Conservation (phyloP, 1,140 invertebrate species). For the Oryzaephilus surinamensis region DNA sequence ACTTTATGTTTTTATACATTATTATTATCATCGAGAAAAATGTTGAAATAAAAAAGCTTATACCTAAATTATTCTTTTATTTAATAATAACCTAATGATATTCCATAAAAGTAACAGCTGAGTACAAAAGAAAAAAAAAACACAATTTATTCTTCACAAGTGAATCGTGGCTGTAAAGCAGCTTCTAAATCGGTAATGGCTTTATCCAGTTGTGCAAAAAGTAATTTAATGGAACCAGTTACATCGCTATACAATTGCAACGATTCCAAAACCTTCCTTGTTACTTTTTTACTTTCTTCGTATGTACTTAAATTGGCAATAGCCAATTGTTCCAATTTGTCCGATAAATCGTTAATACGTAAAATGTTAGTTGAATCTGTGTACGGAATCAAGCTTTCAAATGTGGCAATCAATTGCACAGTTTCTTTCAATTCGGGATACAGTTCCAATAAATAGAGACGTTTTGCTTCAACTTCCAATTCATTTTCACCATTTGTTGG, state of each 20-base stretch:
- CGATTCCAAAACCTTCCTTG: slow-evolving; percentile 25
- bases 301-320: slow-evolving; percentile 22
- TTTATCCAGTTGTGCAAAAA: slow-evolving; percentile 30
- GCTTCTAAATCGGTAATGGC: slow-evolving; percentile 26
- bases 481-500: slow-evolving; percentile 26
- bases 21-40: too few species aligned
- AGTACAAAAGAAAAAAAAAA: too few species aligned
- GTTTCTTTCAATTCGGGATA: slow-evolving; percentile 30
- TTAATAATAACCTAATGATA: too few species aligned
- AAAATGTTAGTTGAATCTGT: slow-evolving; percentile 25
- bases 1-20: too few species aligned
- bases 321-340: slow-evolving; percentile 26
- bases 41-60: too few species aligned
- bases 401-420: slow-evolving; percentile 22
- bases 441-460: slow-evolving; percentile 29
- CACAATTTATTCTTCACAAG: slow-evolving; percentile 11
- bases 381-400: slow-evolving; percentile 22
- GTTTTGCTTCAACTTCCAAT: slow-evolving; percentile 28
- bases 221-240: slow-evolving; percentile 24
- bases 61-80: too few species aligned
- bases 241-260: slow-evolving; percentile 33
- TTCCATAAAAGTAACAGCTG: too few species aligned
- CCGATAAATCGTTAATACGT: slow-evolving; percentile 22
- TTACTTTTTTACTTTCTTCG: slow-evolving; percentile 24
- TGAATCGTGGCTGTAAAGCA: slow-evolving; percentile 20